Base-by-base conservation (phyloP, 2,888 invertebrate species). In the Calliopum simillimum region DNA sequence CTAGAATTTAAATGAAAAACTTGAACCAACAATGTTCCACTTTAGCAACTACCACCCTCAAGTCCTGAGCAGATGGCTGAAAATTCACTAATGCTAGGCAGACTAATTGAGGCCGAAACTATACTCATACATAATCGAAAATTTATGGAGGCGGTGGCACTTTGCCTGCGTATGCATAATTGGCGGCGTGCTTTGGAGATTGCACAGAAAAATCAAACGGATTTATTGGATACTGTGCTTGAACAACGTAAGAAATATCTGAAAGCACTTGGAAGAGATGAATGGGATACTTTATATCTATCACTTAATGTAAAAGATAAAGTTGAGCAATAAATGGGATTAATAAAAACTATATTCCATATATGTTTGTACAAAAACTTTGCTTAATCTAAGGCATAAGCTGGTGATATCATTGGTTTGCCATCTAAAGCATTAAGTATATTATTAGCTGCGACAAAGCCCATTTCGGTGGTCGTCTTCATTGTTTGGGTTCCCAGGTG, bases 401-500 rank as follows among this genome's bases (percentile, higher is more conserved):
- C 89, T 4, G 91, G 89, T 3, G 90, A 89, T 61, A 93, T 85
- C 85, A 96, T 89, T 4, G 91, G 89, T 79, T 91, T 89, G 19
- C 92, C 93, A 23, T 89, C 89, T 12, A 97, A 87, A 0, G 90
- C 94, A 79, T 91, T 91, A 41, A 95, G 83, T 44, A 96, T 91
- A 84, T 97, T 97, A 78, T 91, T 89, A 0, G 94, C 94, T 3
- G 95, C 91, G 41, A 94, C 84, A n/a, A 89, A 87, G 0, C 92
- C 91, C 97, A 97, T 97, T 65, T 90, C 91, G 58, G 87, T 88
- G 75, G 96, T 90, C 0, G 96, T 93, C 76, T 90, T 89, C 43
- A 89, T 80, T 0, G 95, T 95, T 3, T 96, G 94, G 77, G 95
- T 96, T 67, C 95, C 97, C 79, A 97, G 88, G 87, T 97, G 97